Conservation (phyloP, 2,797 vertebrate species). For the Okamejei kenojei region DNA sequence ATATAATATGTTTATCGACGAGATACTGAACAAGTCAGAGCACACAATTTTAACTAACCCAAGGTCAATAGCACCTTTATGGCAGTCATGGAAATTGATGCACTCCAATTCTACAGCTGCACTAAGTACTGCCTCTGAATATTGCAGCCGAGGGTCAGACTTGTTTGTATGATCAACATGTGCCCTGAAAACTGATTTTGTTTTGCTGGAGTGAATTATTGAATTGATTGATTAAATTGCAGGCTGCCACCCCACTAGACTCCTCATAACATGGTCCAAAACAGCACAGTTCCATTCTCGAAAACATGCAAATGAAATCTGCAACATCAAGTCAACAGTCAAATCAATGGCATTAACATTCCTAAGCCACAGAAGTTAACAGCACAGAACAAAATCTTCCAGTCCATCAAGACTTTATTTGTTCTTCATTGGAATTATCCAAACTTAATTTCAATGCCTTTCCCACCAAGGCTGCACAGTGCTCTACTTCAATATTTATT, state of each 20-base stretch:
- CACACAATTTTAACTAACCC: not conserved
- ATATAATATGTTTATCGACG: too few species aligned
- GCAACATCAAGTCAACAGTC: too few species aligned
- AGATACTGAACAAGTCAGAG: not conserved
- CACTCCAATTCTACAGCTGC: not conserved
- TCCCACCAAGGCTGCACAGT: not conserved
- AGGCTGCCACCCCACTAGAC: too few species aligned
- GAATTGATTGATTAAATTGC: too few species aligned
- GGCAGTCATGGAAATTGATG: not conserved
- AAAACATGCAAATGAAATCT: too few species aligned
- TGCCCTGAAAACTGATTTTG: not conserved
- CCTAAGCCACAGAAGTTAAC: not conserved
- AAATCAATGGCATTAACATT: too few species aligned
- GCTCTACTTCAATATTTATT: not conserved
- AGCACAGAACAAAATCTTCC: not conserved
- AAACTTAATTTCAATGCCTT: not conserved
- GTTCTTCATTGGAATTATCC: not conserved
- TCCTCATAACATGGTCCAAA: too few species aligned
- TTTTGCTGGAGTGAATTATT: too few species aligned
- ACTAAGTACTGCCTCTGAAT: not conserved
- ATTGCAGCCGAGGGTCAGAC: not conserved
- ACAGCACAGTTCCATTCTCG: too few species aligned
- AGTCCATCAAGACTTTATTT: not conserved
- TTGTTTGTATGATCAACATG: not conserved
- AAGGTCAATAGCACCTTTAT: not conserved